phyloP scores from a whole-genome alignment of 2,113 vertebrate genomes.

The Nymphicus hollandicus region DNA sequence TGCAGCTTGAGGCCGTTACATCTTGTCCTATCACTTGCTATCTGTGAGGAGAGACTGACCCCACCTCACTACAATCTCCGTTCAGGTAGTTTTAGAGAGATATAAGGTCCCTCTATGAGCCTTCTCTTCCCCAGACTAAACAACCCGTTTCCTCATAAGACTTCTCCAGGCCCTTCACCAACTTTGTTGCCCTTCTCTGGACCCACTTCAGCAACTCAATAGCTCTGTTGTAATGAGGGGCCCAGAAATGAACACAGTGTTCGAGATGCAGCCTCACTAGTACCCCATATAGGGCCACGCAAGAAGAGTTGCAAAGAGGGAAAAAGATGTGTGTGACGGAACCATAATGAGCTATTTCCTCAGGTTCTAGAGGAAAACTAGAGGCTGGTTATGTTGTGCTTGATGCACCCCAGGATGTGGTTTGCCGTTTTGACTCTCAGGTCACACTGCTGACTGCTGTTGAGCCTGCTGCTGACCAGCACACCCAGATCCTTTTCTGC shows the following conservation, averaged over 20 bases:
- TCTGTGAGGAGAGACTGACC: neutral
- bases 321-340: neutral
- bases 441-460: neutral
- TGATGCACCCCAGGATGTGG: rapidly evolving
- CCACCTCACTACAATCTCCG: neutral
- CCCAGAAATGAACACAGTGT: neutral
- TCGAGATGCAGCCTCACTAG: neutral
- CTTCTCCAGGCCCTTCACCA: neutral
- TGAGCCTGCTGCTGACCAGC: neutral
- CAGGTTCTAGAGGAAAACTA: neutral
- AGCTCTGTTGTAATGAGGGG: neutral
- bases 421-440: neutral
- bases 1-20: neutral
- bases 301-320: neutral
- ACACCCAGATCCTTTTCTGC: neutral
- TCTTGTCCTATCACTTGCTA: neutral
- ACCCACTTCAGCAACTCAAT: neutral
- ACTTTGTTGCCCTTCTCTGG: neutral
- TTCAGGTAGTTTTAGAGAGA: neutral
- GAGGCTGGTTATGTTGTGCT: neutral
- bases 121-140: neutral
- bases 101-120: neutral
- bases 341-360: neutral
- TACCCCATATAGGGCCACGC: neutral
- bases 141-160: neutral